These are phyloP conservation scores for Psophia crepitans DNA, from an alignment of 2,113 vertebrate genomes.

Conservation along the genomic window DNA sequence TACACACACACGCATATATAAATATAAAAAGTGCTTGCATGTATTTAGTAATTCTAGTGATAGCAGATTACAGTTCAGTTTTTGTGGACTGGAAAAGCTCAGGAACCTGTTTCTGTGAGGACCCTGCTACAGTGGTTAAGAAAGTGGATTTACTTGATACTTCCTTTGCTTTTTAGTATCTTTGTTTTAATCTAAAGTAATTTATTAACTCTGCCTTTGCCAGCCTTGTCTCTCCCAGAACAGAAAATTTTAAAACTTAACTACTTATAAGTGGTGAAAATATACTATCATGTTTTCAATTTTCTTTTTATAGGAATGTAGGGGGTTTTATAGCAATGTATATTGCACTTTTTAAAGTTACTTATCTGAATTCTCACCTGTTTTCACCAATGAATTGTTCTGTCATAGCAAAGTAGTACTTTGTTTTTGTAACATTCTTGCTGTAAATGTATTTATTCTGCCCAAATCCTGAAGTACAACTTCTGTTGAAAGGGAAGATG, in stretches of 20 bases:
- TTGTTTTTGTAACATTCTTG: not conserved
- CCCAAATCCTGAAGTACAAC: conserved; percentile 28
- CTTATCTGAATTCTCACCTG: not conserved
- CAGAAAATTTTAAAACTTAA: not conserved
- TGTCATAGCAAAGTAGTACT: not conserved
- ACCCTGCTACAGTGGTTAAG: not conserved
- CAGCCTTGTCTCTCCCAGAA: not conserved
- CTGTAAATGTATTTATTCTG: not conserved
- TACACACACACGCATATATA: not conserved
- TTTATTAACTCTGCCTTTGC: not conserved
- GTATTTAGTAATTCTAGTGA: not conserved
- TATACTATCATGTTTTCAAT: not conserved
- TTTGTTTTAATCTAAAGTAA: not conserved
- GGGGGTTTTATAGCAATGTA: not conserved
- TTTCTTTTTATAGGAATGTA: not conserved
- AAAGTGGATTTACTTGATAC: not conserved
- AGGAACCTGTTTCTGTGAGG: not conserved
- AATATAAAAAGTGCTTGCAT: not conserved
- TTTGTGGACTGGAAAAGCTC: not conserved
- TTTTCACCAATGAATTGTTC: not conserved
- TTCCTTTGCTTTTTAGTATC: not conserved
- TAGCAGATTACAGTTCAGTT: not conserved
- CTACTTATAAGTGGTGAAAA: not conserved
- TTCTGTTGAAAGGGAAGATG: conserved; percentile 84
- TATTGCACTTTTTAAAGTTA: not conserved